Base-by-base conservation (phyloP, 1,140 invertebrate genomes). In the Eriocheir sinensis region DNA sequence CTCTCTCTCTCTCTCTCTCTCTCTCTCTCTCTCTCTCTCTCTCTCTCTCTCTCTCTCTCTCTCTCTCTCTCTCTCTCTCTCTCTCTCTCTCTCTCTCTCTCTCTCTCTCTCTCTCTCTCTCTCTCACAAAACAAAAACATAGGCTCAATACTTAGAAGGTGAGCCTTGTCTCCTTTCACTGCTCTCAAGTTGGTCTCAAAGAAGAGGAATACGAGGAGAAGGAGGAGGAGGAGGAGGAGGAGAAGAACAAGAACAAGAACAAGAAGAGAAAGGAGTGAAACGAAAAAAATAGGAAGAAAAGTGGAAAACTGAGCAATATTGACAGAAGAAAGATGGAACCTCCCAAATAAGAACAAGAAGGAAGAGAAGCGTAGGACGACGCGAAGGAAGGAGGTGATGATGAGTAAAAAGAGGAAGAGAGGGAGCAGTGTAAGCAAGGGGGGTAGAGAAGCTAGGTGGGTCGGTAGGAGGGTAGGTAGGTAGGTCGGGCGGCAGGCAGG, bases 41-140 rank as follows among this genome's bases (percentile, higher is more conserved):
- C 60, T n/a, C n/a, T n/a, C 81, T 30, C n/a, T 83, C 81, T 30
- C 81, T 83, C 81, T 30, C 8, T 83, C 81, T 83, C 81, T 83
- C 81, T 83, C n/a, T 12, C 9, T 30, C n/a, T 8, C n/a, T 12
- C 81, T 83, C n/a, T 30, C 81, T 8, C 36, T 30, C 81, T 83
- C 8, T 83, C 81, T n/a, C n/a, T n/a, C n/a, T n/a, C n/a, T n/a
- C n/a, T n/a, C n/a, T n/a, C n/a, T n/a, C n/a, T n/a, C n/a, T n/a
- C n/a, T n/a, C n/a, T n/a, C n/a, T n/a, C n/a, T n/a, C n/a, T n/a
- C n/a, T n/a, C n/a, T n/a, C n/a, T n/a, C n/a, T n/a, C n/a, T n/a
- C n/a, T n/a, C n/a, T n/a, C n/a, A n/a, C n/a, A n/a, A n/a, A n/a
- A n/a, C n/a, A n/a, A n/a, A n/a, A n/a, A n/a, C n/a, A n/a, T n/a